Conservation (phyloP, 1,140 invertebrate genomes). For the Drosophila sturtevanti region DNA sequence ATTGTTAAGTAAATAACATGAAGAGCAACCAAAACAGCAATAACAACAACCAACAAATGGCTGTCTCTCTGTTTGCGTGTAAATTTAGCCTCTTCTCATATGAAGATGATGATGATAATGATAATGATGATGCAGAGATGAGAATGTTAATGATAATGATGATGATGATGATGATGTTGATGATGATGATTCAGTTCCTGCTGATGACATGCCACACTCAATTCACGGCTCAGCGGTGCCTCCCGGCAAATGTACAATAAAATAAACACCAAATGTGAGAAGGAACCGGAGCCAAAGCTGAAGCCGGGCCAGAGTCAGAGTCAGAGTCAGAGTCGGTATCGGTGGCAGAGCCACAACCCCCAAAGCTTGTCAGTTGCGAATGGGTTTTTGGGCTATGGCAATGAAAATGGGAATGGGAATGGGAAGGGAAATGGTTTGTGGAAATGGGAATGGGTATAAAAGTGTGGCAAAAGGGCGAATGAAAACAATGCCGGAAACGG, state of each 20-base stretch:
- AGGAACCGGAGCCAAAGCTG: constrained; percentile 1
- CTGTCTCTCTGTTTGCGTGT: constrained; percentile 12
- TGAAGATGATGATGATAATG: constrained; percentile 29
- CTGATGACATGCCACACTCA: constrained; percentile 59
- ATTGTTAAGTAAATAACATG: constrained; percentile 80
- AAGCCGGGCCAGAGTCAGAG: neutral
- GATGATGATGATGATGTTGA: constrained; percentile 34
- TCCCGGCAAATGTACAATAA: constrained; percentile 72
- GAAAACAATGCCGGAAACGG: constrained; percentile 76
- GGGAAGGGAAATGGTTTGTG: neutral
- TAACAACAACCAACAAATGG: constrained; percentile 42
- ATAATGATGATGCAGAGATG: constrained; percentile 13
- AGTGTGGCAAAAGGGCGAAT: constrained; percentile 28
- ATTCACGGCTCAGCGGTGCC: constrained; percentile 66
- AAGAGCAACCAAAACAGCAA: constrained; percentile 48
- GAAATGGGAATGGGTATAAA: constrained; percentile 13
- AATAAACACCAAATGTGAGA: constrained; percentile 61
- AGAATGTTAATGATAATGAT: constrained; percentile 37
- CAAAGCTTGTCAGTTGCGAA: constrained; percentile 13
- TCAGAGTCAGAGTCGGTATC: neutral
- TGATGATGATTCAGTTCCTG: constrained; percentile 22
- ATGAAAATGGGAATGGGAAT: neutral
- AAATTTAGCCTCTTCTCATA: constrained; percentile 51
- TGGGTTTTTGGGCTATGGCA: neutral
- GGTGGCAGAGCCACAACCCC: constrained; percentile 2